Conservation (phyloP, 2,888 invertebrate genomes). For the Smittia sp. region DNA sequence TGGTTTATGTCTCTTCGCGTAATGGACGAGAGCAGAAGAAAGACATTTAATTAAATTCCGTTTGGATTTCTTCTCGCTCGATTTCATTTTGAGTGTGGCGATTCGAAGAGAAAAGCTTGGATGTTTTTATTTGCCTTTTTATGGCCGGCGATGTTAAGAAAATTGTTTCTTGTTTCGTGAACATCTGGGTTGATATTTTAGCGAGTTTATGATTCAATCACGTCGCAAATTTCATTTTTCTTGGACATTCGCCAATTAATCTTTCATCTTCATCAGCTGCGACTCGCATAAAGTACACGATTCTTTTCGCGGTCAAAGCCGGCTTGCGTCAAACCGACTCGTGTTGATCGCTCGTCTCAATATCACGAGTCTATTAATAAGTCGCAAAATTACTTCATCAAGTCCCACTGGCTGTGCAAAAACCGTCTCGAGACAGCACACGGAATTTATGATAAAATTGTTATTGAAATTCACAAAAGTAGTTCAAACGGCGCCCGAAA, state of each 20-base stretch:
- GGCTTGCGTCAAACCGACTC: background rate
- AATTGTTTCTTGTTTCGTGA: background rate
- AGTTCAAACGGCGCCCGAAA: slow-evolving; percentile 11
- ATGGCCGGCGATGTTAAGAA: background rate
- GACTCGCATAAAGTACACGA: background rate
- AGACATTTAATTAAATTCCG: slow-evolving; percentile 2
- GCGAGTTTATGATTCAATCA: background rate
- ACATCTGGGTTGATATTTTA: slow-evolving; percentile 12
- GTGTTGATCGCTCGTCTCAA: background rate
- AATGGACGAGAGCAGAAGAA: background rate
- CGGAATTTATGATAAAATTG: slow-evolving; percentile 1
- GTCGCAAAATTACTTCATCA: background rate
- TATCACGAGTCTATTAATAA: background rate
- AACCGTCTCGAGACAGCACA: background rate
- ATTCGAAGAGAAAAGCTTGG: background rate
- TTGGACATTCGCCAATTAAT: slow-evolving; percentile 20
- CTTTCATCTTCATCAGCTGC: background rate
- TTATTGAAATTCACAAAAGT: background rate
- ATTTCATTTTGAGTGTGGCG: slow-evolving; percentile 9
- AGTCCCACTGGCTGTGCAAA: background rate
- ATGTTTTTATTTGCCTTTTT: too few species aligned
- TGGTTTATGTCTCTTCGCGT: slow-evolving; percentile 12
- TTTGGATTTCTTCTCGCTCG: slow-evolving; percentile 25
- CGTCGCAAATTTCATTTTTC: background rate
- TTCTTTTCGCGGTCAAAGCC: slow-evolving; percentile 6